Conservation (phyloP, 64 coral and sea anemone species). For the Porites australiensis region DNA sequence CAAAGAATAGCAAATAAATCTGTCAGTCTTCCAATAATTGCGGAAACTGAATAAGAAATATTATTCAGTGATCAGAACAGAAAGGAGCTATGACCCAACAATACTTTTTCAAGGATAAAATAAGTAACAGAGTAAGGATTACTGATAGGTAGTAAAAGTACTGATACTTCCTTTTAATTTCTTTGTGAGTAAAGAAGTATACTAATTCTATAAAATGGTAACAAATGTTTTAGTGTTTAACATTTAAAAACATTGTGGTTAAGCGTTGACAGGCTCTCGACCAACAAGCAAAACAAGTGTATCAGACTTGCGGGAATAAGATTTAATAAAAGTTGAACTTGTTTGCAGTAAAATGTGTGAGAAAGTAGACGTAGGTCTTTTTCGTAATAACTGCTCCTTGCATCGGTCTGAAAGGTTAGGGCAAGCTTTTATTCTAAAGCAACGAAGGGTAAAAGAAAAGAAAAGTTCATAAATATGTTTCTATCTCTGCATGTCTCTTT, state of each 20-base stretch:
- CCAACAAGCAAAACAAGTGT: neutral
- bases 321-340: too few relatives aligned
- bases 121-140: too few relatives aligned
- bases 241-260: neutral
- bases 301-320: neutral
- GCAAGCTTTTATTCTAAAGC: slow-evolving; percentile 16
- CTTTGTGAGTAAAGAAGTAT: too few relatives aligned
- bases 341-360: neutral
- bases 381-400: neutral
- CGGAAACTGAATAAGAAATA: neutral
- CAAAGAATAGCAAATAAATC: slow-evolving; percentile 20
- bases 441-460: slow-evolving; percentile 18
- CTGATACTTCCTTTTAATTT: too few relatives aligned
- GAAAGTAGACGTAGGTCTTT: neutral
- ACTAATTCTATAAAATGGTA: neutral
- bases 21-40: neutral
- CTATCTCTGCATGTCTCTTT: neutral
- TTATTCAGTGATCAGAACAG: neutral
- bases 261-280: too few relatives aligned
- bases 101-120: neutral
- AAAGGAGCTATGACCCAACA: neutral
- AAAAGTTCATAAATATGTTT: neutral
- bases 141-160: too few relatives aligned
- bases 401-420: neutral
- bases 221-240: neutral